Evolutionary conservation across 2,888 invertebrate genomes (phyloP).

Genomic region (Nemotelus pantherinus): DNA sequence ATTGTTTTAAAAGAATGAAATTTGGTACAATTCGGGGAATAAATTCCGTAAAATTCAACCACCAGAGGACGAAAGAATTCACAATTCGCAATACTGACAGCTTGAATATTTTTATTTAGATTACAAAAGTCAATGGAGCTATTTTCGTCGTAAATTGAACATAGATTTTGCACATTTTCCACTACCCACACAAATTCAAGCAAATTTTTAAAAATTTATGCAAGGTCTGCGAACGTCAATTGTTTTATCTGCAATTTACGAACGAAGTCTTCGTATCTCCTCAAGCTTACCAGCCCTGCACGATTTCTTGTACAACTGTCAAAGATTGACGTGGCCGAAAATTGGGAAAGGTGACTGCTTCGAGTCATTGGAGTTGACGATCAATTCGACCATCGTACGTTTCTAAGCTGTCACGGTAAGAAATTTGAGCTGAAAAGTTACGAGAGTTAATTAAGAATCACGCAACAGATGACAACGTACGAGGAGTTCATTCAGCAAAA

Average conservation of each 20-base stretch:
- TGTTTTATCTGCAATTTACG: not conserved
- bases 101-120: too few species aligned
- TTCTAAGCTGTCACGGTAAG: slow-evolving; percentile 19
- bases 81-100: too few species aligned
- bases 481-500: slow-evolving; percentile 98
- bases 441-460: not conserved
- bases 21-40: too few species aligned
- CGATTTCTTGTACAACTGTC: slow-evolving; percentile 34
- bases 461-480: slow-evolving; percentile 80
- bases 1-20: too few species aligned
- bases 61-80: too few species aligned
- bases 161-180: too few species aligned
- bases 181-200: too few species aligned
- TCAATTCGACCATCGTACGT: slow-evolving; percentile 19
- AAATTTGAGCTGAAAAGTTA: not conserved
- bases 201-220: too few species aligned
- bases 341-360: slow-evolving; percentile 32
- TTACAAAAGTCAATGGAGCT: too few species aligned
- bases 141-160: too few species aligned
- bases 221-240: too few species aligned
- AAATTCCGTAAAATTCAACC: too few species aligned
- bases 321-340: slow-evolving; percentile 45
- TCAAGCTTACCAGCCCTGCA: not conserved
- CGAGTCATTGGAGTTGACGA: not conserved
- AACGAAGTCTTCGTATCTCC: slow-evolving; percentile 4